Percentiles rank a stretch among this genome's conserved stretches.
Conservation (phyloP, 2,797 vertebrate species). For the Mergus octosetaceus region DNA sequence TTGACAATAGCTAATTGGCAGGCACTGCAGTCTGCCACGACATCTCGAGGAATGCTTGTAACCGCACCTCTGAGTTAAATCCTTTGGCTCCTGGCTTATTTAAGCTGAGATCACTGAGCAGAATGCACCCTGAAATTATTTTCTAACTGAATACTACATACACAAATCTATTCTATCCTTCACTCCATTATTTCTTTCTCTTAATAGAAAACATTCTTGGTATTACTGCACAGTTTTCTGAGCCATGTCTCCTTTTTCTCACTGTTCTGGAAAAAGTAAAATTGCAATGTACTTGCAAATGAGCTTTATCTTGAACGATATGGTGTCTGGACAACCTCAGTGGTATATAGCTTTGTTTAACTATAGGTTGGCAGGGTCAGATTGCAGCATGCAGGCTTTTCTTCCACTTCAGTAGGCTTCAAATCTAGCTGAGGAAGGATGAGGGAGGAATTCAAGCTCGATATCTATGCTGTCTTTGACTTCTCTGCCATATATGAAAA, state of each 20-base stretch:
- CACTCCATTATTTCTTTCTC: not conserved
- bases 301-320: not conserved
- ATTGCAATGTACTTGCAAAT: not conserved
- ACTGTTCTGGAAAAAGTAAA: not conserved
- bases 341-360: not conserved
- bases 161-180: not conserved
- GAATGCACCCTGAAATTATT: slow-evolving; percentile 8
- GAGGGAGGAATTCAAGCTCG: not conserved
- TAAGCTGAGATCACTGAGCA: not conserved
- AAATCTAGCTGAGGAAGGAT: not conserved
- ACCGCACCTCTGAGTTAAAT: not conserved
- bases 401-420: not conserved
- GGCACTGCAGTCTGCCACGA: not conserved
- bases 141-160: not conserved
- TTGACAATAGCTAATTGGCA: slow-evolving; percentile 10
- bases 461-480: not conserved
- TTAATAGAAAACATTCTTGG: not conserved
- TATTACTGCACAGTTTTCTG: not conserved
- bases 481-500: not conserved
- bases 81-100: not conserved
- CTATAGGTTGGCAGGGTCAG: not conserved
- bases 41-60: slow-evolving; percentile 5
- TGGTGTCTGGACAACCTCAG: not conserved
- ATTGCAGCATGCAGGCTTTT: not conserved
- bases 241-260: not conserved